Conservation (phyloP, 1,140 invertebrate species). For the Octopus bimaculoides region DNA sequence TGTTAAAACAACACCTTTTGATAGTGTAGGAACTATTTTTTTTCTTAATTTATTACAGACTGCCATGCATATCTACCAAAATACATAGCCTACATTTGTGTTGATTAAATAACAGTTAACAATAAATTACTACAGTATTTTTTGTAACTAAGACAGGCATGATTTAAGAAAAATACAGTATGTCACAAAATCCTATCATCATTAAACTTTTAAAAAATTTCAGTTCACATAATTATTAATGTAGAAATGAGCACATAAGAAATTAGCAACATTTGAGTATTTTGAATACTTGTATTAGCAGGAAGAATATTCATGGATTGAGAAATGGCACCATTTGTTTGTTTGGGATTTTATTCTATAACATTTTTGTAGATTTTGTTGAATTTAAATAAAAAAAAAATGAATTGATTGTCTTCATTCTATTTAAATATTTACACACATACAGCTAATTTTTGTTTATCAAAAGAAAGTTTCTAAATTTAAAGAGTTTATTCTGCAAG, state of each 20-base stretch:
- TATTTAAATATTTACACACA: too few relatives aligned
- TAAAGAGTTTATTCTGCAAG: too few relatives aligned
- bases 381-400: too few relatives aligned
- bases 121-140: not conserved
- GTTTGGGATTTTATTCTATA: too few relatives aligned
- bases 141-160: not conserved
- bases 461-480: too few relatives aligned
- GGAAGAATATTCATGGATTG: not conserved
- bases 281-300: not conserved
- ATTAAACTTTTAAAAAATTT: not conserved
- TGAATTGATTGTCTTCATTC: too few relatives aligned
- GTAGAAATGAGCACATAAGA: constrained; percentile 6
- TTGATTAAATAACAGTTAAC: not conserved
- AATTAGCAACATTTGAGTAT: constrained; percentile 5
- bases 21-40: too few relatives aligned
- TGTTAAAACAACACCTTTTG: too few relatives aligned
- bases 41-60: too few relatives aligned
- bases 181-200: constrained; percentile 2
- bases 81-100: constrained; percentile 6
- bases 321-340: too few relatives aligned
- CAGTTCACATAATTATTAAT: not conserved
- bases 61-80: not conserved
- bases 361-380: too few relatives aligned
- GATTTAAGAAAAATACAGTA: constrained; percentile 7
- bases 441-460: too few relatives aligned